A percentile compares a stretch with the other conserved stretches of the same genome.
These are phyloP conservation scores for Aphelenchoides bicaudatus DNA, from an alignment of 2,888 invertebrate genomes.

Conservation along the genomic window DNA sequence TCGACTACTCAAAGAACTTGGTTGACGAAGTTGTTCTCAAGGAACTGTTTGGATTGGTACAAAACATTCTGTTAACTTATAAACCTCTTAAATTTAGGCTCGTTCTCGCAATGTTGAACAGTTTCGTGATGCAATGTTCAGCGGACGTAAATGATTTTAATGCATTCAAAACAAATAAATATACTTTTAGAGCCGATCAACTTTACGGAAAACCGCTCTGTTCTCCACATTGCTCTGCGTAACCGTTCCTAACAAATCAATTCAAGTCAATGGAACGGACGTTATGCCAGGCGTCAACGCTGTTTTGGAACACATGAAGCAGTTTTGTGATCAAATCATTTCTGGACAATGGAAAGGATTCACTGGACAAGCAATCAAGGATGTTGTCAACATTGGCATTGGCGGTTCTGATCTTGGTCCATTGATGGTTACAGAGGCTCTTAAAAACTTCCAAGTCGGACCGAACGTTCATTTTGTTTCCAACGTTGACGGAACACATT, in stretches of 20 bases:
- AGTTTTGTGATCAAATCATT: constrained; percentile 72
- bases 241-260: constrained; percentile 76
- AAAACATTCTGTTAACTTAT: constrained; percentile 40
- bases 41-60: constrained; percentile 77
- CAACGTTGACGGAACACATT: constrained; percentile 97
- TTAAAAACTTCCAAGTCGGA: constrained; percentile 83
- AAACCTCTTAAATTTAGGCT: constrained; percentile 63
- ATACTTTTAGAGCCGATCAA: constrained; percentile 95
- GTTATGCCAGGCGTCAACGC: constrained; percentile 84
- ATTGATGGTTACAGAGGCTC: constrained; percentile 95
- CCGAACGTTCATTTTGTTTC: constrained; percentile 91
- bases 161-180: no score
- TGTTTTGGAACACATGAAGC: constrained; percentile 88
- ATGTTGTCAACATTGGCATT: constrained; percentile 97
- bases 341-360: constrained; percentile 70
- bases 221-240: constrained; percentile 87
- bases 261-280: constrained; percentile 79
- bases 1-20: constrained; percentile 96
- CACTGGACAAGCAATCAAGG: constrained; percentile 88
- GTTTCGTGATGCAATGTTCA: constrained; percentile 84
- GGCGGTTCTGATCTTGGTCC: constrained; percentile 98
- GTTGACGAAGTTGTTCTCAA: constrained; percentile 75
- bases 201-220: constrained; percentile 91
- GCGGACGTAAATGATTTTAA: no score
- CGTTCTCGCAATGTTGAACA: constrained; percentile 75